Percentiles rank a stretch among this genome's conserved stretches.
Evolutionary conservation across 2,888 invertebrate genomes (phyloP).

Genomic region (Chirona hameri): DNA sequence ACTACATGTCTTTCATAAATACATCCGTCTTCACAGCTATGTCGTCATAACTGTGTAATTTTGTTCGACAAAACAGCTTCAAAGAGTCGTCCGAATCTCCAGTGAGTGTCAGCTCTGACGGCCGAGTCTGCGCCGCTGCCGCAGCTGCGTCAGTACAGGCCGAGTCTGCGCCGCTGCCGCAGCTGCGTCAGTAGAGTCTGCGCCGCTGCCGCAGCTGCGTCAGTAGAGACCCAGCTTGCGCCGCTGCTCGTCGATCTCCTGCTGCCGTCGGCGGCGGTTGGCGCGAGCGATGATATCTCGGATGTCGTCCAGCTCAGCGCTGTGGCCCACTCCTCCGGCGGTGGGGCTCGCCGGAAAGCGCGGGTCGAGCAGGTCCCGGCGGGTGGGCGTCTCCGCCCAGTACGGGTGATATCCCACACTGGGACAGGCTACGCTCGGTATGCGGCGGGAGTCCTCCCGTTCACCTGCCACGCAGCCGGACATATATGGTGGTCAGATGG

Average conservation of each 20-base stretch:
- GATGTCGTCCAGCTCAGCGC: background rate
- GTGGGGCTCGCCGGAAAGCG: background rate
- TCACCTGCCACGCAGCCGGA: background rate
- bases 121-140: background rate
- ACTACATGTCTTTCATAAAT: too few species aligned
- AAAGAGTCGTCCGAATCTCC: too few species aligned
- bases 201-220: background rate
- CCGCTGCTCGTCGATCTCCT: slow-evolving; percentile 8
- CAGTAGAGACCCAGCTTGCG: background rate
- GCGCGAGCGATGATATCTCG: background rate
- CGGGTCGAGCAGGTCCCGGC: background rate
- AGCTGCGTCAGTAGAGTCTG: too few species aligned
- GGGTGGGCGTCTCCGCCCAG: slow-evolving; percentile 8
- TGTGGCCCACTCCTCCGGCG: background rate
- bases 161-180: background rate
- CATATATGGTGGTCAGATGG: too few species aligned
- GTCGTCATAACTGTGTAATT: too few species aligned
- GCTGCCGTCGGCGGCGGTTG: background rate
- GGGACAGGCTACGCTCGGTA: background rate
- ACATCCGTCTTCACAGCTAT: too few species aligned
- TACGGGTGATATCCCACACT: background rate
- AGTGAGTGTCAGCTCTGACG: too few species aligned
- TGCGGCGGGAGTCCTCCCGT: background rate
- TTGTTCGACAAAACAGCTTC: too few species aligned
- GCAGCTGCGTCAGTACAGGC: background rate